Evolutionary conservation across 2,797 vertebrate species (phyloP), one percentile per base, ranked within the genome.

Genomic region (Poecile montanus): DNA sequence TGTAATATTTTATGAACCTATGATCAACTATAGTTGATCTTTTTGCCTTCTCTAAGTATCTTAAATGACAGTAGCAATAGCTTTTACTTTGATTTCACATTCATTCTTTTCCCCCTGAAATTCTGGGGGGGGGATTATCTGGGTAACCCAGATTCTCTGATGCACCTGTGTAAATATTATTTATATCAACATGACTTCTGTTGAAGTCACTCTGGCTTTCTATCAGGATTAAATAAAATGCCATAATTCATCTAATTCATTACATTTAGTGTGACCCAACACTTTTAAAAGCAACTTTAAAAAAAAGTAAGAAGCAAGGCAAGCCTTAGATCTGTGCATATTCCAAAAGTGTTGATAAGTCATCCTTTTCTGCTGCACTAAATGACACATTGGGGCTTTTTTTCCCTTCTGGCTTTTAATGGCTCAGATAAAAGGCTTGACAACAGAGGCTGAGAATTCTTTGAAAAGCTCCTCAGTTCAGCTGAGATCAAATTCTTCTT

Each of bases 351-450:
- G 40, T 81, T 92, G 68, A 16, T 80, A 89, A 91, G 4, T 58
- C 34, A 50, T 70, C 56, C 32, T 92, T 92, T 80, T 75, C 38
- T 85, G 34, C 66, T 71, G 10, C 51, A 14, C 74, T 78, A 86
- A 89, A 70, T 91, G 91, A 86, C 88, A 93, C 73, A 88, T 58
- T 91, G 53, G 58, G 66, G 16, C 27, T 88, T 78, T 90, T 82
- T 65, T 82, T 23, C 16, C 29, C 40, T 25, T 70, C 75, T 80
- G 79, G 30, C 73, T 95, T 87, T 94, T 72, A 94, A 42, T 88
- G 82, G 38, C 60, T 93, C 53, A 63, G 74, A 95, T 96, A 76
- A 96, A 97, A 96, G 71, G 25, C 80, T 78, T 90, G 85, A 91
- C 83, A 95, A 47, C 56, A 95, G 88, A 91, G 60, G 34, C 79